Evolutionary conservation across 2,797 vertebrate species (phyloP).

Genomic region (Esox masquinongy): DNA sequence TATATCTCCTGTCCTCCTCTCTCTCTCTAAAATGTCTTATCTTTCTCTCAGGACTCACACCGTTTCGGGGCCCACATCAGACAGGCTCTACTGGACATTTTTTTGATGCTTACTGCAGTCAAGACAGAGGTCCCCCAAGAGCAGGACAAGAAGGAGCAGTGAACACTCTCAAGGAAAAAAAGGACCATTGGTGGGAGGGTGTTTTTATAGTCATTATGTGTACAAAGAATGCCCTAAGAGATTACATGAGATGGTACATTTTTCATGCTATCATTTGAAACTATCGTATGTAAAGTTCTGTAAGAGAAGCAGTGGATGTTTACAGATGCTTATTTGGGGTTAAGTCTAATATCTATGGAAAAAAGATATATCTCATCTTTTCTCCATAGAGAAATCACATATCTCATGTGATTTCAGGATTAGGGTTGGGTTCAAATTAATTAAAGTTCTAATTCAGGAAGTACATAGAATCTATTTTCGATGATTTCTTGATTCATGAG

Average conservation of each 20-base stretch:
- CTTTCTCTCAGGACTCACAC: conserved; percentile 68
- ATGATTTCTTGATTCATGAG: neutral
- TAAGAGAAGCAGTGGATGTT: neutral
- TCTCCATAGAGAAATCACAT: too few species aligned
- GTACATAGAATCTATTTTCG: neutral
- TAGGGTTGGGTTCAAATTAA: neutral
- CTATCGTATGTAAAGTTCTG: neutral
- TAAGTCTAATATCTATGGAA: neutral
- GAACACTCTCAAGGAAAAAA: conserved; percentile 16
- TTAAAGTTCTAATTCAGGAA: neutral
- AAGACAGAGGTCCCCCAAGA: conserved; percentile 20
- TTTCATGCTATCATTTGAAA: neutral
- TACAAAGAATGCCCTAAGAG: neutral
- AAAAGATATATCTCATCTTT: too few species aligned
- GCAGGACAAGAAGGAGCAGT: conserved; percentile 54
- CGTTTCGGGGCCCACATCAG: conserved; percentile 81
- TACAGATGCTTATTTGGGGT: neutral
- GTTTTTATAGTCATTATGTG: neutral
- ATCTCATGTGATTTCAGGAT: neutral
- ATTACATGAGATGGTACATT: neutral
- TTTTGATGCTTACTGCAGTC: conserved; percentile 68
- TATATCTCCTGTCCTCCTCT: neutral
- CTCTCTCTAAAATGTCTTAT: neutral
- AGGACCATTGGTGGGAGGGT: neutral
- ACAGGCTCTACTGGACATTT: conserved; percentile 76